These are phyloP conservation scores for Tridacna gigas DNA, from an alignment of 2,888 invertebrate species.

Conservation along the genomic window DNA sequence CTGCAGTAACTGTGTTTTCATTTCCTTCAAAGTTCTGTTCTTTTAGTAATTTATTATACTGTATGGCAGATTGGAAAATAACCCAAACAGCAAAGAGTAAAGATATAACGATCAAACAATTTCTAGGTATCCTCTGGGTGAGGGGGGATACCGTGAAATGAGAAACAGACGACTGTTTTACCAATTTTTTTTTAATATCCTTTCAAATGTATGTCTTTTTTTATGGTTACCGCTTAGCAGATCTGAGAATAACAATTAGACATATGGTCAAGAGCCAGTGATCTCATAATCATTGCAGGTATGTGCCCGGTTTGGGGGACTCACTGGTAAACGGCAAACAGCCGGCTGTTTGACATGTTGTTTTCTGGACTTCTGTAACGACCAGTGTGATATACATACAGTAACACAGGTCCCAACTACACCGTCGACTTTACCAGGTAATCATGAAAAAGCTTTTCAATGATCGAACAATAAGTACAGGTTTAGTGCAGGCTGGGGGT, in stretches of 20 bases:
- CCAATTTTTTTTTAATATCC: not conserved
- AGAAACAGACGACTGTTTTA: not conserved
- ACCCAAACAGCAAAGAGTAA: too few species aligned
- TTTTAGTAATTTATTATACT: too few species aligned
- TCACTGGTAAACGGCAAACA: not conserved
- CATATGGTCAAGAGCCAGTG: too few species aligned
- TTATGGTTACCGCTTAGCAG: too few species aligned
- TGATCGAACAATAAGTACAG: too few species aligned
- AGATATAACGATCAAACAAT: too few species aligned
- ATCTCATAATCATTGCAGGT: not conserved
- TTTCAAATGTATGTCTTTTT: not conserved
- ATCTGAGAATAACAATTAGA: too few species aligned
- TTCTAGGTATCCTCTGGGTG: too few species aligned
- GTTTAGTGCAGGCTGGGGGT: too few species aligned
- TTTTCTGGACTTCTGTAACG: slow-evolving; percentile 15
- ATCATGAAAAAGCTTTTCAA: not conserved
- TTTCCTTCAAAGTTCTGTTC: too few species aligned
- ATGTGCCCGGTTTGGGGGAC: not conserved
- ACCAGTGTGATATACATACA: not conserved
- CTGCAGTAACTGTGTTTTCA: too few species aligned
- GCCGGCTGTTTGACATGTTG: slow-evolving; percentile 11
- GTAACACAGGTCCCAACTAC: slow-evolving; percentile 9
- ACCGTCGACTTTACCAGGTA: slow-evolving; percentile 7
- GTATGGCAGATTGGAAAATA: too few species aligned
- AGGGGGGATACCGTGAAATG: not conserved